Base-by-base conservation (phyloP, 2,888 invertebrate genomes). In the Phytoseiulus persimilis region DNA sequence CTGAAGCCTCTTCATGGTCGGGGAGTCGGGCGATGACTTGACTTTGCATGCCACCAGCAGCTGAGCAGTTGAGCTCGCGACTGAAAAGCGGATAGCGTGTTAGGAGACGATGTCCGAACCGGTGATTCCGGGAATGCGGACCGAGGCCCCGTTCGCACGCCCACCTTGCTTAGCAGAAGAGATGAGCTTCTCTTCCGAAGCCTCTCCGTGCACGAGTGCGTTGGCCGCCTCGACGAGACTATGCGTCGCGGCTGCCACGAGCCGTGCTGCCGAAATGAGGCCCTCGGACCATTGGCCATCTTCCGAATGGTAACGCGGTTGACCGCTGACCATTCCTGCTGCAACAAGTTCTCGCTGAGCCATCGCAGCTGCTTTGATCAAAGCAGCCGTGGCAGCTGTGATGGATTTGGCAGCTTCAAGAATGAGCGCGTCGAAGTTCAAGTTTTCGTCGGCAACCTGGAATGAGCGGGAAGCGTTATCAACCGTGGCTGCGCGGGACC, bases 381-480 rank as follows among this genome's bases (percentile, higher is more conserved):
- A 94, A 0, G 98, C 98, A 0, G 98, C 97, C 0, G 99, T 99
- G 0, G 99, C 99, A 0, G 97, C 96, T 91, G 98, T 97, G 91
- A 99, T 99, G 0, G 97, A 97, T 93, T 98, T 98, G 83, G 99
- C 99, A 0, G 99, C 99, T 92, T 98, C 98, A 92, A 99, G 93
- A 91, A 99, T 99, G 96, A 99, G 98, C 93, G 98, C 99, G 93
- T 99, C 99, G 93, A 99, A 99, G 94, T 98, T 98, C 93, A 99
- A 94, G 91, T 95, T 96, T 93, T 98, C 97, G 92, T 98, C 97
- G 5, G 96, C 95, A 93, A 96, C 96, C 96, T 97, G 93, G 14
- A 93, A 91, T 39, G 90, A 90, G 83, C 83, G 84, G 84, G 23
- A 33, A 89, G 83, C 18, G 83, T 28, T 31, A 83, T n/a, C n/a